Percentiles rank a stretch among this genome's conserved stretches.
Conservation (phyloP, 2,888 invertebrate species). For the Hartigia nigra region DNA sequence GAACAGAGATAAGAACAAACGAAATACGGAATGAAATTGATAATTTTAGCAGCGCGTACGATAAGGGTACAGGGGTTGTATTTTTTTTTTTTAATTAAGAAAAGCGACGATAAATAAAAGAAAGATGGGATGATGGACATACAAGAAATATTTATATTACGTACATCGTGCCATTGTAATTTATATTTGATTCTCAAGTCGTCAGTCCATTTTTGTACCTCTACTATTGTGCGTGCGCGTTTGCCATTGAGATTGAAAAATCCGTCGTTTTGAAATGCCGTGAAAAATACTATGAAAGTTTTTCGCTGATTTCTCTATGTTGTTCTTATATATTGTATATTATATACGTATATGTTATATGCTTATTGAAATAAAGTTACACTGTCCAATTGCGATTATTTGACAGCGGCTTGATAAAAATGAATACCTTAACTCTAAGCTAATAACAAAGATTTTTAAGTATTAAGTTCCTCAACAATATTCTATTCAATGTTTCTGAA, state of each 20-base stretch:
- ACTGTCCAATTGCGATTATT: background rate
- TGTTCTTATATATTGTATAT: constrained; percentile 37
- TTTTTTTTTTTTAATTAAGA: too few species aligned
- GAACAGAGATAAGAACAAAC: too few species aligned
- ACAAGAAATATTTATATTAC: background rate
- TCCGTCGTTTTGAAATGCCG: background rate
- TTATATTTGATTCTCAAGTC: background rate
- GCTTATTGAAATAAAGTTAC: background rate
- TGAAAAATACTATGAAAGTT: background rate
- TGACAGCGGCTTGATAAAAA: too few species aligned
- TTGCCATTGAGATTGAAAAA: background rate
- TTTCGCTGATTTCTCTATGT: constrained; percentile 39
- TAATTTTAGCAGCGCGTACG: too few species aligned
- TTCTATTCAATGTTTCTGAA: background rate
- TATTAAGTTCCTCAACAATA: too few species aligned
- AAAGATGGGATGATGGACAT: background rate
- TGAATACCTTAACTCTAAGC: too few species aligned
- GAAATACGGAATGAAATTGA: too few species aligned
- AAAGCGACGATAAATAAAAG: background rate
- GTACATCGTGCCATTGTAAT: background rate
- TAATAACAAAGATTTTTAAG: too few species aligned
- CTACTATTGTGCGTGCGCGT: background rate
- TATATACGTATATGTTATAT: constrained; percentile 12
- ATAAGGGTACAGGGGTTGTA: too few species aligned
- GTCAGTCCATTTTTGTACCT: background rate